phyloP scores from a whole-genome alignment of 2,888 invertebrate species.

The Ditula angustiorana region DNA sequence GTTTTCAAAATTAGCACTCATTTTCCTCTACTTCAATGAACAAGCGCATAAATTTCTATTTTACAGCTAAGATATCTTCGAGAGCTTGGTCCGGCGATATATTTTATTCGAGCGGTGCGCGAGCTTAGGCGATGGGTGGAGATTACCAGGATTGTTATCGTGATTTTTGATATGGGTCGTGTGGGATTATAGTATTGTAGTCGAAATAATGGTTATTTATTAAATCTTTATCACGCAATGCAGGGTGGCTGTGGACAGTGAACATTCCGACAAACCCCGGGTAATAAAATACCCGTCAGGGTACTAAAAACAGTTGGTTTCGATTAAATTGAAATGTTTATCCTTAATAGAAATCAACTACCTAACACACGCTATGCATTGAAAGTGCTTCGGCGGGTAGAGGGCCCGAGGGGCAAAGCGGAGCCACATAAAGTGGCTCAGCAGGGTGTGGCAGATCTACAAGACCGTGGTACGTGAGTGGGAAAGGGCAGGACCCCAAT shows the following conservation, averaged over 20 bases:
- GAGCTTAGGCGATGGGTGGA: slow-evolving; percentile 23
- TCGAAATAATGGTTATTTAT: neutral
- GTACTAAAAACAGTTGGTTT: no score
- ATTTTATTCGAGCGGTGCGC: slow-evolving; percentile 28
- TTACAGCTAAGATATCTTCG: neutral
- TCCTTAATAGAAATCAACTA: no score
- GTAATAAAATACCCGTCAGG: neutral
- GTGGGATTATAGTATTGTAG: slow-evolving; percentile 11
- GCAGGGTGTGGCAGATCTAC: no score
- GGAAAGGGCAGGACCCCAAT: no score
- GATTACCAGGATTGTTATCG: slow-evolving; percentile 30
- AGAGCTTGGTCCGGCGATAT: slow-evolving; percentile 11
- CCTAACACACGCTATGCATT: no score
- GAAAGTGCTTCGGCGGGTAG: no score
- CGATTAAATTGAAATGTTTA: no score
- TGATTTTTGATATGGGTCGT: slow-evolving; percentile 34
- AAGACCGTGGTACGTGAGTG: no score
- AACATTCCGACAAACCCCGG: no score
- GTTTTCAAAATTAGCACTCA: neutral
- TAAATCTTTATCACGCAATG: neutral
- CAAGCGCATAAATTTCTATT: neutral
- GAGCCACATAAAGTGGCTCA: no score
- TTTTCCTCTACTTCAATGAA: neutral
- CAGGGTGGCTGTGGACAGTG: no score
- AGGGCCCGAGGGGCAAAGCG: no score